Conservation (phyloP, 2,113 vertebrate species). For the cattle (Bos taurus) region DNA sequence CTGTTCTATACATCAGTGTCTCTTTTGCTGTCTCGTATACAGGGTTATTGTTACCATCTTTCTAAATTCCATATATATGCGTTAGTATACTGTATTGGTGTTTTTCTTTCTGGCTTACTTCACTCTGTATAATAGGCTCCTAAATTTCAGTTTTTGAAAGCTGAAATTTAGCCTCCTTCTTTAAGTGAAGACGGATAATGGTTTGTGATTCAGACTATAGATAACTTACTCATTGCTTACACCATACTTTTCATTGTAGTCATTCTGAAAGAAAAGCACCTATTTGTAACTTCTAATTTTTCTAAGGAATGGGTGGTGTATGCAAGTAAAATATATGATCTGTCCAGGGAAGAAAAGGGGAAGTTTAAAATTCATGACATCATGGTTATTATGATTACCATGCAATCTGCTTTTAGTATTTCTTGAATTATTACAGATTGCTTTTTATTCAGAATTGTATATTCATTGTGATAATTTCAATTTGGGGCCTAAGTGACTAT, state of each 20-base stretch:
- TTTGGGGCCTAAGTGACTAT: background rate
- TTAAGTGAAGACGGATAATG: background rate
- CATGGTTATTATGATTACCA: background rate
- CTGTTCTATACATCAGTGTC: too few species aligned
- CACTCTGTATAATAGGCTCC: too few species aligned
- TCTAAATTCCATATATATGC: too few species aligned
- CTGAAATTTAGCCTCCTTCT: background rate
- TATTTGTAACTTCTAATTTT: background rate
- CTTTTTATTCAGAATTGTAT: slow-evolving; percentile 3
- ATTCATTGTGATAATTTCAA: background rate
- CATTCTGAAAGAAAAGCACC: slow-evolving; percentile 13
- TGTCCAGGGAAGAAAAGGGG: background rate
- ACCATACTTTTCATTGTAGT: background rate
- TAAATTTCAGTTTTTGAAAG: background rate
- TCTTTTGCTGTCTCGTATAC: too few species aligned
- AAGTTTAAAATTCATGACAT: background rate
- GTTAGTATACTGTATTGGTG: too few species aligned
- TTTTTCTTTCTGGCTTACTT: too few species aligned
- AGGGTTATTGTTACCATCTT: too few species aligned
- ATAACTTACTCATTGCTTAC: background rate
- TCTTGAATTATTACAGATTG: background rate
- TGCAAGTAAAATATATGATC: background rate
- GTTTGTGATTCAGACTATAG: background rate
- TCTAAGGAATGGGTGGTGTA: background rate
- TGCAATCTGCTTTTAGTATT: background rate